Percentiles rank a stretch among this genome's conserved stretches.
These are phyloP conservation scores for Eumaeus atala DNA, from an alignment of 1,140 invertebrate species.

Conservation along the genomic window DNA sequence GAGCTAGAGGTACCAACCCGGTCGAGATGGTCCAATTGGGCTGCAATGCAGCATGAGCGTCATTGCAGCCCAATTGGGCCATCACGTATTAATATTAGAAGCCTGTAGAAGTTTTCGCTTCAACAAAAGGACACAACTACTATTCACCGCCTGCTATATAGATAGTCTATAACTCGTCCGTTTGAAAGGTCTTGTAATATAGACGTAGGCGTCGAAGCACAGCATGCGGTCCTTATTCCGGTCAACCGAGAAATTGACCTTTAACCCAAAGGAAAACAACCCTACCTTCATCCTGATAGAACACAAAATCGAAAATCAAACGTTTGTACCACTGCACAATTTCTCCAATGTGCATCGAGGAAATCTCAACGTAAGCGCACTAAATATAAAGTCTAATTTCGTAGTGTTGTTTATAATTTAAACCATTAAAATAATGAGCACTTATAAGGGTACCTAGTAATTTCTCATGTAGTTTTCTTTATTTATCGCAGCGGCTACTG, in stretches of 20 bases:
- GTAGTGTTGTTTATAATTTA: slow-evolving; percentile 30
- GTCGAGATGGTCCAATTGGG: no score
- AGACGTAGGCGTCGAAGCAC: slow-evolving; percentile 43
- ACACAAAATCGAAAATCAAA: slow-evolving; percentile 24
- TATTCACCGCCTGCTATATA: no score
- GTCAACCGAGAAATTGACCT: slow-evolving; percentile 35
- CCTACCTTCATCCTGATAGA: slow-evolving; percentile 20
- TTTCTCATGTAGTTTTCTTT: slow-evolving; percentile 64
- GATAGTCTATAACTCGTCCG: slow-evolving; percentile 28
- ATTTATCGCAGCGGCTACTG: slow-evolving; percentile 58
- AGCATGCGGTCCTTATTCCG: slow-evolving; percentile 48
- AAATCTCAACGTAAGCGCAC: slow-evolving; percentile 25
- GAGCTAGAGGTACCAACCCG: no score
- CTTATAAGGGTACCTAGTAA: slow-evolving; percentile 58
- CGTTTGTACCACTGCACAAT: slow-evolving; percentile 30
- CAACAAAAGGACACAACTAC: no score
- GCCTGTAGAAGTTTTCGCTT: no score
- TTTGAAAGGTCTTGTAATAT: slow-evolving; percentile 30
- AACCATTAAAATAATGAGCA: slow-evolving; percentile 65
- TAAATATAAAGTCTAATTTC: slow-evolving; percentile 29
- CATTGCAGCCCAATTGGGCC: no score
- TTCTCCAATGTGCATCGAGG: slow-evolving; percentile 18
- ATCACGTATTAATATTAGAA: no score
- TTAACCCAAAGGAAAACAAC: slow-evolving; percentile 24
- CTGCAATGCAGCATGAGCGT: no score